phyloP scores from a whole-genome alignment of 92 coral and sea anemone genomes.

The Phenganax stokvisi region DNA sequence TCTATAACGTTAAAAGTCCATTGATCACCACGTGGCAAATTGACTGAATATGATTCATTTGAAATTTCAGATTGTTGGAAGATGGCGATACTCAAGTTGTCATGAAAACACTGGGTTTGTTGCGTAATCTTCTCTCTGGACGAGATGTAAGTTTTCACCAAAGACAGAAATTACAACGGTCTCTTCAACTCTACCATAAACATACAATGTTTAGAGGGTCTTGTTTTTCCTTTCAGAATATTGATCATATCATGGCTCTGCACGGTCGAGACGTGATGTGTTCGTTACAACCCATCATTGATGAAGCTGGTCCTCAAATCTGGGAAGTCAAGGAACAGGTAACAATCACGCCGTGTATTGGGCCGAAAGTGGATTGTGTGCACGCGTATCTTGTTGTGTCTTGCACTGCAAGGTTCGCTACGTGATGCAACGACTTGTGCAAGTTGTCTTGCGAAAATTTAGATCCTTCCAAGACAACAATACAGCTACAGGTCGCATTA shows the following conservation, averaged over 20 bases:
- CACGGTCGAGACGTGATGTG: conserved; percentile 83
- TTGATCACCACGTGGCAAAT: too few relatives aligned
- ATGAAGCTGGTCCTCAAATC: conserved; percentile 64
- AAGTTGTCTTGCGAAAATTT: too few relatives aligned
- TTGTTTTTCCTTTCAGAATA: conserved; percentile 51
- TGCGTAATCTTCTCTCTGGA: conserved; percentile 94
- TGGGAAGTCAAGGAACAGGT: conserved; percentile 98
- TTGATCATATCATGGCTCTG: conserved; percentile 85
- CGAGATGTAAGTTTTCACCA: conserved; percentile 61
- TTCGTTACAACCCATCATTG: conserved; percentile 82
- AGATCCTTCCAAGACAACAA: too few relatives aligned
- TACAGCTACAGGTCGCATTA: too few relatives aligned
- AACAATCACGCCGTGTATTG: too few relatives aligned
- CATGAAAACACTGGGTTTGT: conserved; percentile 85
- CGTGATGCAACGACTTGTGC: too few relatives aligned
- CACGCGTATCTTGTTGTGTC: too few relatives aligned
- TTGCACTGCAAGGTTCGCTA: too few relatives aligned
- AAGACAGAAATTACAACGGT: background rate
- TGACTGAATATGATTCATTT: background rate
- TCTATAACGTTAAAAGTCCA: too few relatives aligned
- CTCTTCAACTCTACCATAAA: background rate
- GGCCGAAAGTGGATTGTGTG: background rate
- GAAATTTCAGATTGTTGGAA: conserved; percentile 62
- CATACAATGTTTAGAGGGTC: background rate
- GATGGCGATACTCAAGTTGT: conserved; percentile 88